phyloP scores from a whole-genome alignment of 2,113 vertebrate genomes.

The Prionailurus bengalensis region DNA sequence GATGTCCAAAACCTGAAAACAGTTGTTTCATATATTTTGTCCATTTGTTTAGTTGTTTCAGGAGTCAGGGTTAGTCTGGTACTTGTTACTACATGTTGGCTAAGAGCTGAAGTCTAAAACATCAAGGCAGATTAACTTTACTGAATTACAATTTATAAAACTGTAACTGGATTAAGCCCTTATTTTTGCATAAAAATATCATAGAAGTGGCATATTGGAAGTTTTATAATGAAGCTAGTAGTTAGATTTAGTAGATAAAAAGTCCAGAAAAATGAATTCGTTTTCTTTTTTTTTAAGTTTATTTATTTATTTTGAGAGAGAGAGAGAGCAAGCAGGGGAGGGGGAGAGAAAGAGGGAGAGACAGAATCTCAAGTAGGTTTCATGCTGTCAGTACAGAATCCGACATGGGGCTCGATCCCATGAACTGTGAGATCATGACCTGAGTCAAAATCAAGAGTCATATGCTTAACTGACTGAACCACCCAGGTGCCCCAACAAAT shows the following conservation, averaged over 20 bases:
- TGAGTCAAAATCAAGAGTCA: background rate
- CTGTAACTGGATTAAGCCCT: background rate
- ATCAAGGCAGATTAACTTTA: conserved; percentile 9
- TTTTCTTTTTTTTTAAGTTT: background rate
- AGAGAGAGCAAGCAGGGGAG: background rate
- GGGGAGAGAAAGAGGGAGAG: background rate
- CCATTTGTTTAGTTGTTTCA: conserved; percentile 20
- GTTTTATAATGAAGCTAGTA: conserved; percentile 69
- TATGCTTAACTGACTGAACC: background rate
- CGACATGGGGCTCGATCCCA: background rate
- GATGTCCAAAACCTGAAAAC: background rate
- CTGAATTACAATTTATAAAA: conserved; percentile 65
- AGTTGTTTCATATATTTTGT: background rate
- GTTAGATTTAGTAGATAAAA: conserved; percentile 66
- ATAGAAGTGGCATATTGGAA: conserved; percentile 62
- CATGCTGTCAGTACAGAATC: background rate
- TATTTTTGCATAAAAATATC: conserved; percentile 61
- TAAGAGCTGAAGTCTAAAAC: conserved; percentile 17
- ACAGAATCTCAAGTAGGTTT: background rate
- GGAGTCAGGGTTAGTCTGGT: background rate
- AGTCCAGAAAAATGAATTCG: background rate
- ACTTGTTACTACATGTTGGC: background rate
- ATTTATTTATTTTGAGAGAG: background rate
- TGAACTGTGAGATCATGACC: background rate
- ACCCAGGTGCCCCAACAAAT: conserved; percentile 30